phyloP scores from a whole-genome alignment of 2,797 vertebrate genomes.

The Acanthopagrus latus region DNA sequence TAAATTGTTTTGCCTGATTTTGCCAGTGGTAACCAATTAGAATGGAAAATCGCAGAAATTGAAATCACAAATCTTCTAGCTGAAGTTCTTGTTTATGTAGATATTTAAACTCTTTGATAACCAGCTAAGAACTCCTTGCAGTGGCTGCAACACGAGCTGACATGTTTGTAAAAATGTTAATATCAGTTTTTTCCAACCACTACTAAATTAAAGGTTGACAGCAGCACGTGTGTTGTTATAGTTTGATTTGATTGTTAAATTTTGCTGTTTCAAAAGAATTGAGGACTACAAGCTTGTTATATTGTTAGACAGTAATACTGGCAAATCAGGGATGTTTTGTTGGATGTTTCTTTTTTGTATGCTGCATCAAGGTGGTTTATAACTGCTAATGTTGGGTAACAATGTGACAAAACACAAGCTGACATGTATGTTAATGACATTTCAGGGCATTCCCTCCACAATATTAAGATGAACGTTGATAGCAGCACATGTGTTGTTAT shows the following conservation, averaged over 20 bases:
- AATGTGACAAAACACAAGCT: no score
- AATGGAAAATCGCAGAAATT: conserved; percentile 5
- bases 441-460: conserved; percentile 2
- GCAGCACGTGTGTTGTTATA: neutral
- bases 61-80: neutral
- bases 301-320: neutral
- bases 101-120: conserved; percentile 2
- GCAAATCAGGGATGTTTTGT: no score
- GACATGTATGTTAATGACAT: no score
- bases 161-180: conserved; percentile 6
- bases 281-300: neutral
- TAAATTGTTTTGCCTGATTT: conserved; percentile 2
- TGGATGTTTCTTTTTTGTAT: no score
- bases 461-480: neutral
- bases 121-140: conserved; percentile 6
- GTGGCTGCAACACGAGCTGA: neutral
- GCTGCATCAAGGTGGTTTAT: no score
- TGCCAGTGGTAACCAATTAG: conserved; percentile 8
- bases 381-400: no score
- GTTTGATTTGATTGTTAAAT: no score
- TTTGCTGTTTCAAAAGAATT: neutral
- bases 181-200: no score
- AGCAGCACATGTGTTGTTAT: conserved; percentile 5
- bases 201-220: neutral
- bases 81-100: conserved; percentile 8